phyloP scores from a whole-genome alignment of 2,113 vertebrate species.

The Chloropsis hardwickii region DNA sequence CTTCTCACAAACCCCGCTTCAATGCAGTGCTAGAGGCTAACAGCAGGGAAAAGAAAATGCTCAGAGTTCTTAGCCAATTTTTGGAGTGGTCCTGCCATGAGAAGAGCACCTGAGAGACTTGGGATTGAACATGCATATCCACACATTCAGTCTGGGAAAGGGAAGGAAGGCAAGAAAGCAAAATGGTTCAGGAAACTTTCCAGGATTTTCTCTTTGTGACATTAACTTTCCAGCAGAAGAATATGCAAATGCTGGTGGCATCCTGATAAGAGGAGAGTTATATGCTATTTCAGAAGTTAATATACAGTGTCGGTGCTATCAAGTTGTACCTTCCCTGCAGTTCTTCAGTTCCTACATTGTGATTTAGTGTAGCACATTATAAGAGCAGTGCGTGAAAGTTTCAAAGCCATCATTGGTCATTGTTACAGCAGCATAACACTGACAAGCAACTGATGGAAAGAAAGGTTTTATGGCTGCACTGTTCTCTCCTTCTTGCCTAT shows the following conservation, averaged over 20 bases:
- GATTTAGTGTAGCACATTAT: conserved; percentile 19
- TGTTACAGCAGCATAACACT: conserved; percentile 23
- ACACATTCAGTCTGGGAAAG: not conserved
- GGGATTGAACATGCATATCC: not conserved
- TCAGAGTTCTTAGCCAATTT: rapidly evolving
- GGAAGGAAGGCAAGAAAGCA: not conserved
- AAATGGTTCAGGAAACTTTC: not conserved
- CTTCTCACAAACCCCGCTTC: not conserved
- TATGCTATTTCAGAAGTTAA: not conserved
- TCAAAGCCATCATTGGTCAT: conserved; percentile 46
- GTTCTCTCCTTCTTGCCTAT: not conserved
- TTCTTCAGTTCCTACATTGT: not conserved
- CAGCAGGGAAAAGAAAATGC: not conserved
- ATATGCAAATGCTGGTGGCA: not conserved
- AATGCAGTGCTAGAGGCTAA: not conserved
- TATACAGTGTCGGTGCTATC: rapidly evolving
- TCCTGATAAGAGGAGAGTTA: not conserved
- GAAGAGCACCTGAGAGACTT: not conserved
- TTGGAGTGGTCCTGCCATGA: not conserved
- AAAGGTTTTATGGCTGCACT: conserved; percentile 23
- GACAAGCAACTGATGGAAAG: conserved; percentile 49
- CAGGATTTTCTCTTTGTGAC: not conserved
- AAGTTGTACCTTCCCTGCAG: not conserved
- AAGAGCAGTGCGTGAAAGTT: conserved; percentile 14
- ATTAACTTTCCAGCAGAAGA: not conserved